phyloP scores from a whole-genome alignment of 2,113 vertebrate genomes.

The Clarias gariepinus region DNA sequence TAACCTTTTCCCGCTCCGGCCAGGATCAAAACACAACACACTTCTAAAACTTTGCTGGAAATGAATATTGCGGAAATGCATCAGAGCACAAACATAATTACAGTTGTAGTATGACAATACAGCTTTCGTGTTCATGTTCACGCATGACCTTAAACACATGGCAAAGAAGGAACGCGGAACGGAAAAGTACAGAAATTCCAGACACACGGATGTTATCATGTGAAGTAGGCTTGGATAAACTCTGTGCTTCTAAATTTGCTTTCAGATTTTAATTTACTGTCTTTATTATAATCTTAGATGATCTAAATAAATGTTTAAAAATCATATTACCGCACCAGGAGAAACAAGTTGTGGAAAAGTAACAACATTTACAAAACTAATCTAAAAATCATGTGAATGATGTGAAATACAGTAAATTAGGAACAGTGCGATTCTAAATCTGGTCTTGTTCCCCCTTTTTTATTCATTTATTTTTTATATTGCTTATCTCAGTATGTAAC shows the following conservation, averaged over 20 bases:
- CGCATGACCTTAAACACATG: background rate
- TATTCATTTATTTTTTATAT: no score
- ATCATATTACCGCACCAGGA: no score
- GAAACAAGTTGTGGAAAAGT: no score
- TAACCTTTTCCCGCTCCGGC: conserved; percentile 47
- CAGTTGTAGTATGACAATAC: background rate
- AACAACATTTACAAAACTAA: no score
- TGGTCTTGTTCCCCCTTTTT: no score
- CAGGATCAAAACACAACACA: background rate
- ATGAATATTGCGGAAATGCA: background rate
- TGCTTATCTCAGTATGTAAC: no score
- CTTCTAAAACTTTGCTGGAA: background rate
- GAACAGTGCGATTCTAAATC: no score
- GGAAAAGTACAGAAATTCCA: background rate
- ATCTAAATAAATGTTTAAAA: no score
- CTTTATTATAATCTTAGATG: no score
- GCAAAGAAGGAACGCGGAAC: background rate
- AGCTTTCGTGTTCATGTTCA: background rate
- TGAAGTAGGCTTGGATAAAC: background rate
- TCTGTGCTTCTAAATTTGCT: background rate
- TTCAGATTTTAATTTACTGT: no score
- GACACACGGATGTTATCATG: background rate
- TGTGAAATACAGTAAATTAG: no score
- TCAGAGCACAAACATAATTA: background rate
- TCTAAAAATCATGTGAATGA: no score